Conservation (phyloP, 1,140 invertebrate genomes). For the Cydia splendana region DNA sequence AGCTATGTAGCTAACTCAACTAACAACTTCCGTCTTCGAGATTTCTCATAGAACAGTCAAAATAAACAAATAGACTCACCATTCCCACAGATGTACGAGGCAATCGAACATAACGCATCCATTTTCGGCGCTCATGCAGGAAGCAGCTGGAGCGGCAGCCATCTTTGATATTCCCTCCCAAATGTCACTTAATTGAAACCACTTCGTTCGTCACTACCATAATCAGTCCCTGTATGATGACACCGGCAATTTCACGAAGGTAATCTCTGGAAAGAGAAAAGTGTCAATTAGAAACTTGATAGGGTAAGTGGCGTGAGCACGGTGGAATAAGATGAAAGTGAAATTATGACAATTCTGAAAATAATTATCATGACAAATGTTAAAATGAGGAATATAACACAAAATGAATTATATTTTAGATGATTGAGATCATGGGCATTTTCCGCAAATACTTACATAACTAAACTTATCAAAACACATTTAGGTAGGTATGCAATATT, state of each 20-base stretch:
- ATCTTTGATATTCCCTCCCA: slow-evolving; percentile 51
- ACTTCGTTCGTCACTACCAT: slow-evolving; percentile 34
- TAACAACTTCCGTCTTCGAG: not conserved
- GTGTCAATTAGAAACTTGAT: slow-evolving; percentile 55
- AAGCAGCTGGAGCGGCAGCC: slow-evolving; percentile 61
- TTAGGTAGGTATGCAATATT: no score
- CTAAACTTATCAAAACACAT: no score
- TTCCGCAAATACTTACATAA: not conserved
- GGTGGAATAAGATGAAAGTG: slow-evolving; percentile 53
- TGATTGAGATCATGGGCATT: not conserved
- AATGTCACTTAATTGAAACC: slow-evolving; percentile 48
- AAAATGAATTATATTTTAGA: not conserved
- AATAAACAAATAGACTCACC: slow-evolving; percentile 55
- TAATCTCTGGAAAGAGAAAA: slow-evolving; percentile 59
- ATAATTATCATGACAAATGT: not conserved
- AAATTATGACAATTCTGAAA: slow-evolving; percentile 40
- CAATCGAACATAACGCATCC: slow-evolving; percentile 76
- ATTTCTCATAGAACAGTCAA: not conserved
- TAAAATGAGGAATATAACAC: not conserved
- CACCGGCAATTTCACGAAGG: slow-evolving; percentile 46
- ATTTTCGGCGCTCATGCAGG: slow-evolving; percentile 71
- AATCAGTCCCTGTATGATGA: slow-evolving; percentile 33
- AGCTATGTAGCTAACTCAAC: no score
- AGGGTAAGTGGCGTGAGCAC: slow-evolving; percentile 37
- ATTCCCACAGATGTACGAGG: slow-evolving; percentile 73